Conservation (phyloP, 2,113 vertebrate genomes). For the Sinocyclocheilus rhinocerous region DNA sequence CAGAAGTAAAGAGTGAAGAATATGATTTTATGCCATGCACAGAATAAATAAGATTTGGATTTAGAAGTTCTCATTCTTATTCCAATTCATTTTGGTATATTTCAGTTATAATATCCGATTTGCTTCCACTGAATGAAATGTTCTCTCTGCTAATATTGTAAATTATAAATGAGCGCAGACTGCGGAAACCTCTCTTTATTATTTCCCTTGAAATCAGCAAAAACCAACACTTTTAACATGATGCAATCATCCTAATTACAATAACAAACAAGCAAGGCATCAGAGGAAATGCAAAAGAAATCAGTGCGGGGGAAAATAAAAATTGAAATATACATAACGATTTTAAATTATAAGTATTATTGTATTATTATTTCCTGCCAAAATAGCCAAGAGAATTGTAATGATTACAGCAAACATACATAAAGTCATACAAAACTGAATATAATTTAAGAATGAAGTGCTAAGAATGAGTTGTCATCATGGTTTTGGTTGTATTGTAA, state of each 20-base stretch:
- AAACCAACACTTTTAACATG: slow-evolving; percentile 62
- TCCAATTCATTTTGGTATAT: background rate
- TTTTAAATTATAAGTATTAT: slow-evolving; percentile 41
- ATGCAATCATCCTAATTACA: slow-evolving; percentile 64
- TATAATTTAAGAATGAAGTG: slow-evolving; percentile 62
- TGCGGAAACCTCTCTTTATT: slow-evolving; percentile 59
- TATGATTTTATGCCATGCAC: no score
- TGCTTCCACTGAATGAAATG: background rate
- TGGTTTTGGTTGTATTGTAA: slow-evolving; percentile 43
- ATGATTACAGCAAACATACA: slow-evolving; percentile 48
- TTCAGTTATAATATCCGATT: background rate
- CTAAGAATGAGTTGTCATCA: slow-evolving; percentile 56
- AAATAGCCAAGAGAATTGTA: slow-evolving; percentile 56
- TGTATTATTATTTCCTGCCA: slow-evolving; percentile 46
- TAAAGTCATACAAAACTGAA: slow-evolving; percentile 76
- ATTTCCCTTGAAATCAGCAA: slow-evolving; percentile 65
- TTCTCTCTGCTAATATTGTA: background rate
- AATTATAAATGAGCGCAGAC: background rate
- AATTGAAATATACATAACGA: slow-evolving; percentile 43
- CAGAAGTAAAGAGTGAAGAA: no score
- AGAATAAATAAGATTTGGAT: no score
- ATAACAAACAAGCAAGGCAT: slow-evolving; percentile 59
- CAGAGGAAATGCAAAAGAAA: slow-evolving; percentile 59
- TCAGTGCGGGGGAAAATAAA: slow-evolving; percentile 36
- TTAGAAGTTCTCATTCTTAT: no score